Percentiles rank a stretch among this genome's conserved stretches.
Evolutionary conservation across 2,113 vertebrate genomes (phyloP).

Genomic region (Pantherophis guttatus): DNA sequence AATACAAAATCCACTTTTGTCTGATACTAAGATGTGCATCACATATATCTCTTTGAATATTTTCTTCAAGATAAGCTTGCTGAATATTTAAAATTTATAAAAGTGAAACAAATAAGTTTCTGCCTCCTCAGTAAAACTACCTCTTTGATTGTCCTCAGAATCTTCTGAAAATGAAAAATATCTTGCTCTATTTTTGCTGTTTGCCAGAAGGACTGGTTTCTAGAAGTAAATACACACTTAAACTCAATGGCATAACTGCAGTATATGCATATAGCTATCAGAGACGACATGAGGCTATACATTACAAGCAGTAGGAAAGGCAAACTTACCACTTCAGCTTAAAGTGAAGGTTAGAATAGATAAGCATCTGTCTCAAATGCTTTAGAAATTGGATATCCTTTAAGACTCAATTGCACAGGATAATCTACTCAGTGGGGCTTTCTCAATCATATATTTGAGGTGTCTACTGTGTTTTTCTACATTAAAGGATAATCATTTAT

Average conservation of each 20-base stretch:
- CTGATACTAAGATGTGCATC: neutral
- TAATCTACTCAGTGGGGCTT: neutral
- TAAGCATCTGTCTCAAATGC: conserved; percentile 11
- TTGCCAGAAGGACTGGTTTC: neutral
- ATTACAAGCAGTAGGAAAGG: neutral
- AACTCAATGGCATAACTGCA: neutral
- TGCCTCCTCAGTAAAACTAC: neutral
- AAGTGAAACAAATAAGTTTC: neutral
- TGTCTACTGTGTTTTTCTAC: neutral
- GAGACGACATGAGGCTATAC: neutral
- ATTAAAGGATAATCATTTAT: neutral
- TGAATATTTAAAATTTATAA: neutral
- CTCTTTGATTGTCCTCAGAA: neutral
- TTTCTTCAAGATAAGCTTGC: neutral
- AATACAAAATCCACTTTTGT: neutral
- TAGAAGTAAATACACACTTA: neutral
- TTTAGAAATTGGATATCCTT: conserved; percentile 18
- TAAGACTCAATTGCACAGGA: neutral
- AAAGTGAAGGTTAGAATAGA: neutral
- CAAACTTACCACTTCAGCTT: neutral
- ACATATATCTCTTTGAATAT: neutral
- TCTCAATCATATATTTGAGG: neutral
- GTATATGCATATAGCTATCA: neutral
- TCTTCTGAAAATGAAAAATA: neutral
- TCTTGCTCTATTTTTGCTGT: neutral